Evolutionary conservation across 2,797 vertebrate species (phyloP).

Genomic region (Rhinophrynus dorsalis): DNA sequence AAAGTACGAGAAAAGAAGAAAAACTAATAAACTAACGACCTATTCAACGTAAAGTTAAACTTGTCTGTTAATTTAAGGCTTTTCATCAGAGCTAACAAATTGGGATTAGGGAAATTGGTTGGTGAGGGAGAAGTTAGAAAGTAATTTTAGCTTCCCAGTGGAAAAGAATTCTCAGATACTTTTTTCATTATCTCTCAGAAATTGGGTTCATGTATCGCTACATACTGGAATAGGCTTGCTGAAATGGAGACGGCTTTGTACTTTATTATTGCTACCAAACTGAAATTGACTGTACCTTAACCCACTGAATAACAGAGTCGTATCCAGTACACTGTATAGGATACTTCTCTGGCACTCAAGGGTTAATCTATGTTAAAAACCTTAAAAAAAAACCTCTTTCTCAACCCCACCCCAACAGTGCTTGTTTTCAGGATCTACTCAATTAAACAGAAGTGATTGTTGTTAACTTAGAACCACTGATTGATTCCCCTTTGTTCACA

Average conservation of each 20-base stretch:
- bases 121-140: conserved; percentile 26
- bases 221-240: conserved; percentile 34
- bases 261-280: conserved; percentile 37
- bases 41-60: conserved; percentile 24
- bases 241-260: conserved; percentile 39
- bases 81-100: conserved; percentile 35
- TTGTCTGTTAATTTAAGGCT: conserved; percentile 15
- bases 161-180: conserved; percentile 35
- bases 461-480: too few relatives aligned
- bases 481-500: too few relatives aligned
- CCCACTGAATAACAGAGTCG: too few relatives aligned
- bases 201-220: conserved; percentile 47
- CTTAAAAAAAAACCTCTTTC: too few relatives aligned
- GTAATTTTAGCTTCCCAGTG: conserved; percentile 23
- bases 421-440: too few relatives aligned
- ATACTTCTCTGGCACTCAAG: too few relatives aligned
- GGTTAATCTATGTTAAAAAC: too few relatives aligned
- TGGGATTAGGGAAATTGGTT: conserved; percentile 41
- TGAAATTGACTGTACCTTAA: conserved; percentile 39
- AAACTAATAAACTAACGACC: conserved; percentile 25
- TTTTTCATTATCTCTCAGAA: conserved; percentile 48
- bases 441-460: too few relatives aligned
- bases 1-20: conserved; percentile 26
- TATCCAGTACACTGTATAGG: too few relatives aligned
- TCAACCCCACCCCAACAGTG: too few relatives aligned